Conservation (phyloP, 2,113 vertebrate genomes). For the Phainopepla nitens region DNA sequence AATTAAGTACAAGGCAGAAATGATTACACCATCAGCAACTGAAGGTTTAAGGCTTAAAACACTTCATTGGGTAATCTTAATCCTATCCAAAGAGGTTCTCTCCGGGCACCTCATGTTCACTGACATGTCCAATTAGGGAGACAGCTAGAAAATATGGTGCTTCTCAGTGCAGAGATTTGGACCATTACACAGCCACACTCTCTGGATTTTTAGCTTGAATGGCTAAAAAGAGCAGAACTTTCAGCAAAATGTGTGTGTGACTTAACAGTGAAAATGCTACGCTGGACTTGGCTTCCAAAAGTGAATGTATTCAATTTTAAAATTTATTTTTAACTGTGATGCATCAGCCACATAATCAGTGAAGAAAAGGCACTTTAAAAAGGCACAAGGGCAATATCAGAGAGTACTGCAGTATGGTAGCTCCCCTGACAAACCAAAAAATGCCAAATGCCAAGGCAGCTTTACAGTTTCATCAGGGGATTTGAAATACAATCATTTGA, state of each 20-base stretch:
- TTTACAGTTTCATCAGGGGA: neutral
- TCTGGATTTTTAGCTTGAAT: neutral
- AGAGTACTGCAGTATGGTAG: neutral
- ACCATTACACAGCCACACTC: neutral
- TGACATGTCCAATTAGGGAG: conserved; percentile 80
- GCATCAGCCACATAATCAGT: neutral
- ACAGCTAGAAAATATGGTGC: conserved; percentile 67
- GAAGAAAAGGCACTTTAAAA: neutral
- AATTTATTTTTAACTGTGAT: neutral
- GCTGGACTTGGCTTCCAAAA: neutral
- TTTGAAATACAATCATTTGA: neutral
- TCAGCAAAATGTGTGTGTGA: neutral
- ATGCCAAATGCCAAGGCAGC: neutral
- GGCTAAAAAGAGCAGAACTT: neutral
- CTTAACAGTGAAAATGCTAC: neutral
- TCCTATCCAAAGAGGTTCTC: conserved; percentile 68
- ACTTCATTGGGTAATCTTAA: conserved; percentile 70
- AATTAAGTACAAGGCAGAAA: conserved; percentile 34
- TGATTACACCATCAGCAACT: conserved; percentile 63
- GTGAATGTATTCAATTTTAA: neutral
- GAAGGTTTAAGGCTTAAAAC: conserved; percentile 68
- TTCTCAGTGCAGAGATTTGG: conserved; percentile 19
- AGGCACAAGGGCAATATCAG: neutral
- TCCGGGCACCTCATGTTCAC: conserved; percentile 76
- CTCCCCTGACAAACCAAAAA: neutral